A percentile compares a stretch with the other conserved stretches of the same genome.
Conservation (phyloP, 2,888 invertebrate genomes). For the Chrysolina americana region DNA sequence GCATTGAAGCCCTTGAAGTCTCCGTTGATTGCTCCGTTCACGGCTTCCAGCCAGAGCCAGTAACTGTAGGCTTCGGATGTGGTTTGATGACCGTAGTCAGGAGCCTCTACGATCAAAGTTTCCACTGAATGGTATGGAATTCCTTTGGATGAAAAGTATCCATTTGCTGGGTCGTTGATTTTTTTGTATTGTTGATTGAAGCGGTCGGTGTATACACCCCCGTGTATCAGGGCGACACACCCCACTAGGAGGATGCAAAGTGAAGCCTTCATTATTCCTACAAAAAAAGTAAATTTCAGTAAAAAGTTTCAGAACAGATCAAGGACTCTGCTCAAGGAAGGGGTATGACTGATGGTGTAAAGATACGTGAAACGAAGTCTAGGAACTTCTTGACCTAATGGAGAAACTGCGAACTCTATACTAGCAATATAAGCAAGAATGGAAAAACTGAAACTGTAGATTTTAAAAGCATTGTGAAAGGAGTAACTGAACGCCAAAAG, state of each 20-base stretch:
- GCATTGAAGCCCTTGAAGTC: conserved; percentile 51
- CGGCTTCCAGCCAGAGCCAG: conserved; percentile 52
- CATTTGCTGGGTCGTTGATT: conserved; percentile 49
- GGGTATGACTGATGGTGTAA: too few relatives aligned
- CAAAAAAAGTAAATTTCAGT: background rate
- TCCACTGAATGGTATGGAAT: conserved; percentile 55
- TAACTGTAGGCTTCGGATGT: conserved; percentile 57
- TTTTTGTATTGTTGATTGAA: conserved; percentile 54
- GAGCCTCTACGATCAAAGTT: conserved; percentile 55
- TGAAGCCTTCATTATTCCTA: conserved; percentile 11
- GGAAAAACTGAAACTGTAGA: too few relatives aligned
- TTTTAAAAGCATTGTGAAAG: too few relatives aligned
- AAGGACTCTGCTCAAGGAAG: too few relatives aligned
- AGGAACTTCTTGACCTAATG: too few relatives aligned
- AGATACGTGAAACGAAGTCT: too few relatives aligned
- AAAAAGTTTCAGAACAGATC: background rate
- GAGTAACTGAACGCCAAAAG: too few relatives aligned
- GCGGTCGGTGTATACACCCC: conserved; percentile 47
- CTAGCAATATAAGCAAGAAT: too few relatives aligned
- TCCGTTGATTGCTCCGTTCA: conserved; percentile 51
- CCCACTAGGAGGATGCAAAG: conserved; percentile 10
- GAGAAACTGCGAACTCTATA: too few relatives aligned
- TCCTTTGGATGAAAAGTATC: conserved; percentile 53
- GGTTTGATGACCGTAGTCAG: conserved; percentile 55
- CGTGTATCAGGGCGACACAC: conserved; percentile 11